Conservation (phyloP, 2,113 vertebrate genomes). For the Brachirus orientalis region DNA sequence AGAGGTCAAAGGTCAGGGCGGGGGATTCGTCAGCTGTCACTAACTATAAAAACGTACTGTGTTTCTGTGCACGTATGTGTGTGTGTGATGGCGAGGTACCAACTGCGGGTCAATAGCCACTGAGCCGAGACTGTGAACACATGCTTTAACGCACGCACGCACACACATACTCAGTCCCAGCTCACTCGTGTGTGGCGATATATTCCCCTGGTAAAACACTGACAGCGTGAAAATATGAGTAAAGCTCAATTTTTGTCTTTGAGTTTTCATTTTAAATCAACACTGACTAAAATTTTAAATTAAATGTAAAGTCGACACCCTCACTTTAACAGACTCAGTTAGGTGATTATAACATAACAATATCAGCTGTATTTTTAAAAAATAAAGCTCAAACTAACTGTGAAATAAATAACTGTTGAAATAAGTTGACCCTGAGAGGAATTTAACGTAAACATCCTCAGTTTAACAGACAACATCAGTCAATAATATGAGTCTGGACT, state of each 20-base stretch:
- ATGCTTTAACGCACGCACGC: constrained; percentile 24
- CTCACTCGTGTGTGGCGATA: constrained; percentile 51
- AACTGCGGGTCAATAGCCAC: constrained; percentile 47
- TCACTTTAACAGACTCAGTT: no score
- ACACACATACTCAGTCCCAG: constrained; percentile 20
- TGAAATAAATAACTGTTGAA: not conserved
- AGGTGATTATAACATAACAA: not conserved
- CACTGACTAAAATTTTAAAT: not conserved
- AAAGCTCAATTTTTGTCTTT: not conserved
- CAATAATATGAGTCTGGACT: not conserved
- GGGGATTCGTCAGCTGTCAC: constrained; percentile 76
- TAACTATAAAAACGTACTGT: constrained; percentile 75
- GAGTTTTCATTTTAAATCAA: not conserved
- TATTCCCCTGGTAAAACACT: constrained; percentile 14
- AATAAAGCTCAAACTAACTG: not conserved
- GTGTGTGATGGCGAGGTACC: constrained; percentile 19
- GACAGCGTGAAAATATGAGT: not conserved
- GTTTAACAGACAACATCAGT: not conserved
- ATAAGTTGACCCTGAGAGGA: not conserved
- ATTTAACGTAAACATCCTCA: not conserved
- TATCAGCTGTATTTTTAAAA: no score
- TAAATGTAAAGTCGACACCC: not conserved
- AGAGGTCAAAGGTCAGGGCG: constrained; percentile 62
- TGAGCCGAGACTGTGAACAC: constrained; percentile 52
- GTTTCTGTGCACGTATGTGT: constrained; percentile 6